Evolutionary conservation across 2,888 invertebrate species (phyloP).

Genomic region (Notodonta dromedarius): DNA sequence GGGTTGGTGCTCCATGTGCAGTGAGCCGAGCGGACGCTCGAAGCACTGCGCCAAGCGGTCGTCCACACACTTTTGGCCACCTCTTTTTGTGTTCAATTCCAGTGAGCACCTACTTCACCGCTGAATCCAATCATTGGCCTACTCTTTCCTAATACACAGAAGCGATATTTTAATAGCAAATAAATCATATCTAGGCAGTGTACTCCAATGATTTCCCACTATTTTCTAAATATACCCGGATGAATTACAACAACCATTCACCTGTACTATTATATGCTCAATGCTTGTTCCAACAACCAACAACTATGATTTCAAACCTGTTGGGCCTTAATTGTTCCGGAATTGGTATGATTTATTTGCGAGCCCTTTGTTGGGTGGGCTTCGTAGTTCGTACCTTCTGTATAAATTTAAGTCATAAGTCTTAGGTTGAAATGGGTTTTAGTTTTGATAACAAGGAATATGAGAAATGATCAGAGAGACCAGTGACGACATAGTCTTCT

Average conservation of each 20-base stretch:
- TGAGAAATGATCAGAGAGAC: too few species aligned
- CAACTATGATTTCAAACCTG: slow-evolving; percentile 7
- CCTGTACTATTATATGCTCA: slow-evolving; percentile 15
- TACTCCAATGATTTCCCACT: slow-evolving; percentile 7
- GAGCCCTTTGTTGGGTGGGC: not conserved
- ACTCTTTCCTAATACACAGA: too few species aligned
- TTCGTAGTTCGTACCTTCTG: not conserved
- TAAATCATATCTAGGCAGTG: slow-evolving; percentile 5
- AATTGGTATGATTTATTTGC: slow-evolving; percentile 24
- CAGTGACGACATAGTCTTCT: too few species aligned
- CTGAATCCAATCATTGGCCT: too few species aligned
- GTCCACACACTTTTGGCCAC: too few species aligned
- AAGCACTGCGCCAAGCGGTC: too few species aligned
- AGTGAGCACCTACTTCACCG: too few species aligned
- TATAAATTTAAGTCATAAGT: not conserved
- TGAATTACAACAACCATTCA: slow-evolving; percentile 17
- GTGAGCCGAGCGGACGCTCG: too few species aligned
- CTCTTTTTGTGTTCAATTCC: too few species aligned
- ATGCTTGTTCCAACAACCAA: slow-evolving; percentile 14
- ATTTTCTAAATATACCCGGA: slow-evolving; percentile 14
- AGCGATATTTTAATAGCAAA: too few species aligned
- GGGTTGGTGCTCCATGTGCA: too few species aligned
- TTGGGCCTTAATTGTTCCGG: slow-evolving; percentile 25
- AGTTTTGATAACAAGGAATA: not conserved
- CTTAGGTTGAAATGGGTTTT: not conserved